Evolutionary conservation across 2,888 invertebrate species (phyloP).

Genomic region (Acanthosepion esculentum): DNA sequence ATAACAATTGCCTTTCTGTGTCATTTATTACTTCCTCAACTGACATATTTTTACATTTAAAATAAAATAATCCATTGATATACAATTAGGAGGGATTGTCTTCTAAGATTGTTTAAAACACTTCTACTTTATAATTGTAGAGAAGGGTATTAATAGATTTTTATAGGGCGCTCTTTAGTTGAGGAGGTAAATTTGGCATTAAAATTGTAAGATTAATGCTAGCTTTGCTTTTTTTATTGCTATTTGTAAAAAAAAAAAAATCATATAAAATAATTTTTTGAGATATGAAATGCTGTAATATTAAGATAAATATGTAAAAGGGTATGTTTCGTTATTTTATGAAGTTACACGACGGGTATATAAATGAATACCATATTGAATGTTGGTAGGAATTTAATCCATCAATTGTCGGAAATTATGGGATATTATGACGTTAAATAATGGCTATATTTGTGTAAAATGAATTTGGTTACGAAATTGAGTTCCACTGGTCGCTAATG

Average conservation of each 20-base stretch:
- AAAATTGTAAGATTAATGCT: background rate
- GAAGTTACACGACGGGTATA: background rate
- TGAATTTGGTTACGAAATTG: background rate
- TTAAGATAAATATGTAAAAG: background rate
- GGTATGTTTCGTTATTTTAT: background rate
- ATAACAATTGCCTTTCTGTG: background rate
- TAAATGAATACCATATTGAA: background rate
- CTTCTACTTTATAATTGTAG: background rate
- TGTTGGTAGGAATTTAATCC: background rate
- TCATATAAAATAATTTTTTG: background rate
- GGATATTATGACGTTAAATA: background rate
- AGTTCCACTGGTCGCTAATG: no score
- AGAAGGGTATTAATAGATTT: background rate
- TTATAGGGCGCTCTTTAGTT: conserved; percentile 18
- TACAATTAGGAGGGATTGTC: background rate
- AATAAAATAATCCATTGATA: background rate
- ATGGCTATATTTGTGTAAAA: background rate
- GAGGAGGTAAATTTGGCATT: conserved; percentile 33
- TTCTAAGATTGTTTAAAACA: background rate
- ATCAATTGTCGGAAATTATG: background rate
- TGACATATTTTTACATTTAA: background rate
- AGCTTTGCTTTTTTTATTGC: background rate
- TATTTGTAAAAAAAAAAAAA: background rate
- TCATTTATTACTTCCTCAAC: background rate
- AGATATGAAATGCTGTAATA: background rate